Percentiles rank a stretch among this genome's conserved stretches.
phyloP scores from a whole-genome alignment of 2,888 invertebrate genomes.

The Apodemia hepburni region DNA sequence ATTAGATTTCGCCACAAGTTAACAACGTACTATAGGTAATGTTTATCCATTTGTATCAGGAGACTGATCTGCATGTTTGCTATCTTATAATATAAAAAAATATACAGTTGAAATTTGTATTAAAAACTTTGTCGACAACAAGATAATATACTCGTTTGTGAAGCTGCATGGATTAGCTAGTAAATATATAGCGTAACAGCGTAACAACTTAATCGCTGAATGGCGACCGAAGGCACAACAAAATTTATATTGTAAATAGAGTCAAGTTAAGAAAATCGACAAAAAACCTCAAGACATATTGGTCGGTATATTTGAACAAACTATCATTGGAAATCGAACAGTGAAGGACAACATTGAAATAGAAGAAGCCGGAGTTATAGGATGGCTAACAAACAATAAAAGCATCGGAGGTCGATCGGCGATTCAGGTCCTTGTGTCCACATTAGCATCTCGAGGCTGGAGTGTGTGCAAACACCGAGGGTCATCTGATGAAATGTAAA shows the following conservation, averaged over 20 bases:
- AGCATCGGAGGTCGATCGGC: conserved; percentile 72
- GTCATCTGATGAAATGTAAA: conserved; percentile 81
- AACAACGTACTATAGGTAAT: too few relatives aligned
- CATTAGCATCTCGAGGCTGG: conserved; percentile 77
- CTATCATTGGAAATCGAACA: conserved; percentile 60
- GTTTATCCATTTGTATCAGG: too few relatives aligned
- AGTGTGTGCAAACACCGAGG: conserved; percentile 78
- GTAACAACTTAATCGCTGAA: too few relatives aligned
- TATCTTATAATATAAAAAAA: too few relatives aligned
- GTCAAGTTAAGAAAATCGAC: neutral
- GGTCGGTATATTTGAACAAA: conserved; percentile 52
- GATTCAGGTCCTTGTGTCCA: conserved; percentile 79
- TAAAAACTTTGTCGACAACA: too few relatives aligned
- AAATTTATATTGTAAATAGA: neutral
- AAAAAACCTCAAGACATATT: conserved; percentile 31
- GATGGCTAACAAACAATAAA: conserved; percentile 66
- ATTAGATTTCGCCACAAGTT: too few relatives aligned
- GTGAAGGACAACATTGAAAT: conserved; percentile 63
- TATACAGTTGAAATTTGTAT: too few relatives aligned
- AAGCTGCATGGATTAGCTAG: too few relatives aligned
- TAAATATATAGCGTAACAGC: too few relatives aligned
- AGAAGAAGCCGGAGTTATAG: conserved; percentile 64
- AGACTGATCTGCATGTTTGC: too few relatives aligned
- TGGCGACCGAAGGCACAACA: too few relatives aligned
- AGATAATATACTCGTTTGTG: too few relatives aligned